Evolutionary conservation across 1,140 invertebrate genomes (phyloP).

Genomic region (Drosophila navojoa): DNA sequence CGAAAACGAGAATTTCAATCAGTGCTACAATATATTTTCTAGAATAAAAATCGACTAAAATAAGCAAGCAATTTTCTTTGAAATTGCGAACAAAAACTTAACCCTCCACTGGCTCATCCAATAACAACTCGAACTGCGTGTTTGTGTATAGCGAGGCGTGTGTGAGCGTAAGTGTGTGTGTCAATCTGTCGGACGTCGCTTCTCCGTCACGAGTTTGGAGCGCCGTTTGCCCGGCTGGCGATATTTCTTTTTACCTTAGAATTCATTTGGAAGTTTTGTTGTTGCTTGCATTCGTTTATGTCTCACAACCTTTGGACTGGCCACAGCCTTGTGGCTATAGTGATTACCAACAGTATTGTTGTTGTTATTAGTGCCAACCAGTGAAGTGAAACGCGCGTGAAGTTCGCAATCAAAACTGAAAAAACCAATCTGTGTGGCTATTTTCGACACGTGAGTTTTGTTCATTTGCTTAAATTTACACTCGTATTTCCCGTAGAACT

Average conservation of each 20-base stretch:
- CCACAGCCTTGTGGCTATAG: slow-evolving; percentile 55
- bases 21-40: slow-evolving; percentile 38
- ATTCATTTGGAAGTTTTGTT: slow-evolving; percentile 33
- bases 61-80: slow-evolving; percentile 1
- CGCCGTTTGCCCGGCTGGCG: slow-evolving; percentile 51
- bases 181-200: slow-evolving; percentile 25
- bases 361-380: slow-evolving; percentile 22
- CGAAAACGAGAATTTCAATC: slow-evolving; percentile 29
- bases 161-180: slow-evolving; percentile 11
- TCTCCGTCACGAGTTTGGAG: slow-evolving; percentile 73
- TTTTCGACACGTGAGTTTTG: slow-evolving; percentile 66
- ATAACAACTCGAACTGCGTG: slow-evolving; percentile 24
- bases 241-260: slow-evolving; percentile 48
- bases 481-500: slow-evolving; percentile 38
- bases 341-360: slow-evolving; percentile 34
- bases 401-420: slow-evolving; percentile 23
- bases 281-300: slow-evolving; percentile 61
- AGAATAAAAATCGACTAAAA: slow-evolving; percentile 36
- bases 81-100: slow-evolving; percentile 34
- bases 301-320: slow-evolving; percentile 70
- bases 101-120: slow-evolving; percentile 26
- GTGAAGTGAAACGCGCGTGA: slow-evolving; percentile 61
- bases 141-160: slow-evolving; percentile 39
- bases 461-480: slow-evolving; percentile 28
- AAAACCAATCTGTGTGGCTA: slow-evolving; percentile 33